Conservation (phyloP, 2,113 vertebrate genomes). For the Nycticorax nycticorax region DNA sequence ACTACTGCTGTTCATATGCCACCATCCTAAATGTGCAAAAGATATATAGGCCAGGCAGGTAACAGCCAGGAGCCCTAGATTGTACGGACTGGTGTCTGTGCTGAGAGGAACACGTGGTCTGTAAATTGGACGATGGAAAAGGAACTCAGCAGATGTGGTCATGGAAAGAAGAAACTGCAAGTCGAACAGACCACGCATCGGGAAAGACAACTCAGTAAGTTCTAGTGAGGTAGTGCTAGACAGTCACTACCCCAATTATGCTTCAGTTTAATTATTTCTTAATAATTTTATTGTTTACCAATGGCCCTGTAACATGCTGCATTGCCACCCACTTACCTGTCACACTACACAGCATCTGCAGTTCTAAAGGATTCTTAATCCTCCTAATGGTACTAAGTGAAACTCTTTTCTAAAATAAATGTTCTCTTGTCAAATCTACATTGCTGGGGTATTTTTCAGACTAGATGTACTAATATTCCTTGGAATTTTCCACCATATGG, state of each 20-base stretch:
- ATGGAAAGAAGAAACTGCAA: background rate
- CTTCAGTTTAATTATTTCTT: background rate
- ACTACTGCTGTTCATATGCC: background rate
- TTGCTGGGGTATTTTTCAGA: background rate
- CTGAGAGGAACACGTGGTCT: background rate
- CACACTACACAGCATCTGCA: background rate
- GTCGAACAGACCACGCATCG: background rate
- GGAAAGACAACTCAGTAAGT: background rate
- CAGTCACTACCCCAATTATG: background rate
- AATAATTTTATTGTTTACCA: background rate
- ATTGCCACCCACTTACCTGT: background rate
- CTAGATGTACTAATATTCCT: background rate
- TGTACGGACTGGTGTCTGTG: background rate
- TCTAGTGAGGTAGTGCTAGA: background rate
- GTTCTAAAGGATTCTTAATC: background rate
- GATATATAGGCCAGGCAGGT: background rate
- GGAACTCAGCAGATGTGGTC: background rate
- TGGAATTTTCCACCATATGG: constrained; percentile 69
- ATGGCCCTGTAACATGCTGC: background rate
- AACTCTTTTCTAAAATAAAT: background rate
- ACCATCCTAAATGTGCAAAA: background rate
- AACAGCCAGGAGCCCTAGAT: background rate
- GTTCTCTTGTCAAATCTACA: background rate
- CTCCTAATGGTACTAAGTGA: background rate
- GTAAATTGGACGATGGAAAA: background rate